Evolutionary conservation across 64 coral and sea anemone species (phyloP).

Genomic region (Montipora cactus): DNA sequence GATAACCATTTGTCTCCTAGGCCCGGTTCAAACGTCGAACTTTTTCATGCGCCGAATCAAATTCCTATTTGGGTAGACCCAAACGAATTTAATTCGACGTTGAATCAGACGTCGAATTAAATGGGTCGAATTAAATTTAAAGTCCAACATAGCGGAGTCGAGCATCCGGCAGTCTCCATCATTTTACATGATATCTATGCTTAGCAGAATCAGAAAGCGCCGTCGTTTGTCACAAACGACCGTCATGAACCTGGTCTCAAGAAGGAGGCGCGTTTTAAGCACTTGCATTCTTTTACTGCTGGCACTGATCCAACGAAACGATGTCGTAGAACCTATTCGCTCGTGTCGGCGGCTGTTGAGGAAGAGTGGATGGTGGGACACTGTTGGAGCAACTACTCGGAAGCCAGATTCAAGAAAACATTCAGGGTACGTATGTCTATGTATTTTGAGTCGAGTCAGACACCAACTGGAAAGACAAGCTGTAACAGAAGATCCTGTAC

Average conservation of each 20-base stretch:
- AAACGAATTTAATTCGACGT: conserved; percentile 16
- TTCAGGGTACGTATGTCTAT: conserved; percentile 24
- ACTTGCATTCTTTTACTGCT: background rate
- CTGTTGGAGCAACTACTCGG: background rate
- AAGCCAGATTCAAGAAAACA: conserved; percentile 42
- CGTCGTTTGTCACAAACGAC: background rate
- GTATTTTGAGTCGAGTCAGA: background rate
- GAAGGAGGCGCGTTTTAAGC: background rate
- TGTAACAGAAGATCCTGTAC: conserved; percentile 1
- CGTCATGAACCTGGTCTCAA: background rate
- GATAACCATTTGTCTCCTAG: background rate
- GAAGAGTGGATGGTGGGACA: background rate
- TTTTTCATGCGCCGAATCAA: conserved; percentile 16
- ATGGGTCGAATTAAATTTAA: background rate
- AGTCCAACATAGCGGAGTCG: conserved; percentile 3
- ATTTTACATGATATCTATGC: conserved; percentile 5
- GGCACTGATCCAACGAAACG: conserved; percentile 5
- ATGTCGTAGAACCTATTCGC: background rate
- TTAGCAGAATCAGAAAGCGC: background rate
- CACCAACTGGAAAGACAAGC: conserved; percentile 23
- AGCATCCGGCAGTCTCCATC: background rate
- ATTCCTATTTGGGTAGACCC: conserved; percentile 18
- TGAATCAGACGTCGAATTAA: conserved; percentile 10
- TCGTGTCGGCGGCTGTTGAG: background rate
- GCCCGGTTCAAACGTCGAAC: conserved; percentile 51